These are phyloP conservation scores for Oedothorax gibbosus DNA, from an alignment of 1,140 invertebrate species.

Conservation along the genomic window DNA sequence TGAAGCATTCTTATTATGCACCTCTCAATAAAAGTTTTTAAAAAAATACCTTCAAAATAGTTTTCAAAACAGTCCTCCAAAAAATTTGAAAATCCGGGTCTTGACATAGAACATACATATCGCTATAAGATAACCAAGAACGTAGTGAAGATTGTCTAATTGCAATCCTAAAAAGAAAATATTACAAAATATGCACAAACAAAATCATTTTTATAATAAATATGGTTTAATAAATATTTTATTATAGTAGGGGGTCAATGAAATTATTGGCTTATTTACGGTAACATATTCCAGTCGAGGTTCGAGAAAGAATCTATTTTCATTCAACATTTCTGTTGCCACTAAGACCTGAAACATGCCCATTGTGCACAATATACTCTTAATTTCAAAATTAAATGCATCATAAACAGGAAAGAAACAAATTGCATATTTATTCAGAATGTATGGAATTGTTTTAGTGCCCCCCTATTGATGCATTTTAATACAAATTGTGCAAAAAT, in stretches of 20 bases:
- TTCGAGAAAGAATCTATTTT: not conserved
- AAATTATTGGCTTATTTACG: not conserved
- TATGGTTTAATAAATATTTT: not conserved
- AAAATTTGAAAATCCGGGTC: conserved; percentile 8
- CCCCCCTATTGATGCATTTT: not conserved
- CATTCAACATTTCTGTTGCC: not conserved
- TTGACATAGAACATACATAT: conserved; percentile 23
- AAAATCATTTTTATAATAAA: not conserved
- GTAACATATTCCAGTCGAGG: not conserved
- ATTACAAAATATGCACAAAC: not conserved
- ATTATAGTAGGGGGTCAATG: not conserved
- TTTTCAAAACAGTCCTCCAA: not conserved
- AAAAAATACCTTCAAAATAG: conserved; percentile 33
- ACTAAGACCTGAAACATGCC: not conserved
- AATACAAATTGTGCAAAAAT: not conserved
- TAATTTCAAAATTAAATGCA: not conserved
- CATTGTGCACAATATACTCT: not conserved
- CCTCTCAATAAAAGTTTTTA: not conserved
- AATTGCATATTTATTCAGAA: too few species aligned
- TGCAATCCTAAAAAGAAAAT: conserved; percentile 26
- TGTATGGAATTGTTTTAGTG: too few species aligned
- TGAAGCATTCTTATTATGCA: too few species aligned
- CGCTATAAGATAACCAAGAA: conserved; percentile 42
- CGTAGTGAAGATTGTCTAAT: conserved; percentile 43
- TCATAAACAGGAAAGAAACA: too few species aligned